Evolutionary conservation across 2,888 invertebrate species (phyloP).

Genomic region (Drepana falcataria): DNA sequence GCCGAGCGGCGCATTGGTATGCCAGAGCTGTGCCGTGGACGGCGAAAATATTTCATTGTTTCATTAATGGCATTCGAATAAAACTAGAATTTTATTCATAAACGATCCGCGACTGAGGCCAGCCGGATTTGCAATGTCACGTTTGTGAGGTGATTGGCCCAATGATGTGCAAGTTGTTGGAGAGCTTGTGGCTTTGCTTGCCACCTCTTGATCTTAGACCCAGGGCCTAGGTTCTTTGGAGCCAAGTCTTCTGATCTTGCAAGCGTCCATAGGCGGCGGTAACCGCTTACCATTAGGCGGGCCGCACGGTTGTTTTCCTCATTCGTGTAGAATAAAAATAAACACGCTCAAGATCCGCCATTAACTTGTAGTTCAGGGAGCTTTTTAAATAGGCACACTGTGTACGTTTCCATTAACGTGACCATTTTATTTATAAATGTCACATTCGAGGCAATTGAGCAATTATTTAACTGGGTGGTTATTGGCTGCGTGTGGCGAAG

Average conservation of each 20-base stretch:
- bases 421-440: not conserved
- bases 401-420: not conserved
- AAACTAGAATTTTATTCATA: slow-evolving; percentile 9
- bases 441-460: slow-evolving; percentile 14
- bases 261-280: too few species aligned
- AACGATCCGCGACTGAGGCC: not conserved
- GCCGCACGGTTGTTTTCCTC: too few species aligned
- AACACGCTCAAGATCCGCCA: too few species aligned
- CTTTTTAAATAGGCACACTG: not conserved
- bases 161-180: too few species aligned
- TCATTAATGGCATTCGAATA: slow-evolving; percentile 35
- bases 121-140: not conserved
- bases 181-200: too few species aligned
- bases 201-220: too few species aligned
- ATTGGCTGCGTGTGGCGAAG: slow-evolving; percentile 19
- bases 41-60: slow-evolving; percentile 61
- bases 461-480: slow-evolving; percentile 21
- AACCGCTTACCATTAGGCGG: too few species aligned
- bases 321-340: too few species aligned
- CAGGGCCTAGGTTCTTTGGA: too few species aligned
- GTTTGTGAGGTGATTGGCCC: not conserved
- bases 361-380: too few species aligned
- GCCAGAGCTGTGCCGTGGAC: slow-evolving; percentile 17
- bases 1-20: slow-evolving; percentile 22
- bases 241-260: too few species aligned